These are phyloP conservation scores for Drosophila pseudoobscura DNA, from an alignment of 1,140 invertebrate species.

Conservation along the genomic window DNA sequence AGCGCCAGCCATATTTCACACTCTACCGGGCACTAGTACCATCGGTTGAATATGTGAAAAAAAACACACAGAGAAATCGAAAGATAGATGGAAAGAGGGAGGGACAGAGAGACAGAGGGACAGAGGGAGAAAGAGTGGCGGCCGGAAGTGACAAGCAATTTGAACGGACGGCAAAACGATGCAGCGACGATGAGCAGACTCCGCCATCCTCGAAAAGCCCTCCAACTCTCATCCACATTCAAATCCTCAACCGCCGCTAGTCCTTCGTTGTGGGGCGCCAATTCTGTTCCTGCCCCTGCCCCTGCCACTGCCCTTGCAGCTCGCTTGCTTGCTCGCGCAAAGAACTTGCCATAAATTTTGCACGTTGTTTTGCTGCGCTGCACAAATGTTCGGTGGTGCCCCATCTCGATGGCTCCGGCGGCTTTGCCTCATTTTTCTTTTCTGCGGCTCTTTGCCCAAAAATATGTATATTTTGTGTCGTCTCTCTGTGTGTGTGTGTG, in stretches of 20 bases:
- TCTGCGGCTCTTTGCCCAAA: slow-evolving; percentile 33
- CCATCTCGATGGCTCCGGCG: slow-evolving; percentile 21
- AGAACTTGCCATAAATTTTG: slow-evolving; percentile 72
- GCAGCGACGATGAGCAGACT: slow-evolving; percentile 9
- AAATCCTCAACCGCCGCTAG: slow-evolving; percentile 6
- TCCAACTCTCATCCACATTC: slow-evolving; percentile 1
- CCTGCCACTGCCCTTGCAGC: slow-evolving; percentile 13
- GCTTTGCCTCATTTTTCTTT: slow-evolving; percentile 30
- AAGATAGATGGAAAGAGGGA: background rate
- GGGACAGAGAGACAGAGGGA: background rate
- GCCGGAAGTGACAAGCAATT: slow-evolving; percentile 59
- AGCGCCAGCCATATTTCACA: slow-evolving; percentile 56
- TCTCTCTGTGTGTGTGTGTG: background rate
- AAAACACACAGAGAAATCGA: background rate
- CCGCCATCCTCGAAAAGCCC: background rate
- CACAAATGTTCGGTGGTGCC: slow-evolving; percentile 36
- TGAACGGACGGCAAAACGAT: slow-evolving; percentile 31
- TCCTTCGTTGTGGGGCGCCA: background rate
- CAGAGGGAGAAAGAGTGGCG: slow-evolving; percentile 10
- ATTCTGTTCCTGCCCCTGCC: slow-evolving; percentile 7
- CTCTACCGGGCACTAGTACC: slow-evolving; percentile 14
- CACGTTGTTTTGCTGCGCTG: slow-evolving; percentile 65
- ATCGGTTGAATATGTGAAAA: background rate
- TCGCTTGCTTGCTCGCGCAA: background rate
- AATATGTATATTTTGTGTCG: slow-evolving; percentile 44